Conservation (phyloP, 2,113 vertebrate species). For the Lutjanus erythropterus region DNA sequence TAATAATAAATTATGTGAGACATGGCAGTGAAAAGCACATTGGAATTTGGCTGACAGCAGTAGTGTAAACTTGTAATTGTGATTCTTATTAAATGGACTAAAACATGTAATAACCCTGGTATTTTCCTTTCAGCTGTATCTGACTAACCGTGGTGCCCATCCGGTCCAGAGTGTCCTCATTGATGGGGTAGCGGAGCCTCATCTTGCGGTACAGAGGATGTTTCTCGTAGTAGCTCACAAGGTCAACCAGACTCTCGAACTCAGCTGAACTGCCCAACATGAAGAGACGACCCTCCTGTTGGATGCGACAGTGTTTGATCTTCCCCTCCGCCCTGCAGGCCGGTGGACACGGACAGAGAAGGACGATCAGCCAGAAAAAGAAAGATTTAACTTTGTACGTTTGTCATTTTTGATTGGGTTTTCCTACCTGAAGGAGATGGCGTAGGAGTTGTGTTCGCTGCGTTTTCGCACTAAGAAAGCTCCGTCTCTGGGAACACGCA, state of each 20-base stretch:
- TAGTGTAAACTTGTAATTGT: too few species aligned
- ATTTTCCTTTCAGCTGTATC: not conserved
- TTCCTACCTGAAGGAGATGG: slow-evolving; percentile 90
- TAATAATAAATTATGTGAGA: too few species aligned
- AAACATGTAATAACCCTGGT: too few species aligned
- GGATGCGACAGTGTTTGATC: slow-evolving; percentile 92
- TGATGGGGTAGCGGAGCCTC: slow-evolving; percentile 91
- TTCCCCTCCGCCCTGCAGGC: slow-evolving; percentile 88
- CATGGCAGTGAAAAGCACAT: too few species aligned
- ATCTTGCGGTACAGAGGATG: slow-evolving; percentile 92
- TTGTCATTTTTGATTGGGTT: too few species aligned
- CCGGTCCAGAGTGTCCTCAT: slow-evolving; percentile 90
- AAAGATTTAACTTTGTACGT: too few species aligned
- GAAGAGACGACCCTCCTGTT: slow-evolving; percentile 91
- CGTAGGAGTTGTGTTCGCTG: slow-evolving; percentile 87
- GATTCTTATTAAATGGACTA: not conserved
- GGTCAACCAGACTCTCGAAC: slow-evolving; percentile 90
- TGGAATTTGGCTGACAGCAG: too few species aligned
- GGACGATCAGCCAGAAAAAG: not conserved
- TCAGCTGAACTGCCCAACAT: slow-evolving; percentile 91
- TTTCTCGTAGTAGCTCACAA: slow-evolving; percentile 91
- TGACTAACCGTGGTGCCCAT: slow-evolving; percentile 89
- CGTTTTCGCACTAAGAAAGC: slow-evolving; percentile 90
- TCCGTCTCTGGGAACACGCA: slow-evolving; percentile 89
- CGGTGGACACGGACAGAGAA: not conserved